Evolutionary conservation across 2,888 invertebrate species (phyloP), one percentile per base, ranked within the genome.

Genomic region (Abrostola tripartita): DNA sequence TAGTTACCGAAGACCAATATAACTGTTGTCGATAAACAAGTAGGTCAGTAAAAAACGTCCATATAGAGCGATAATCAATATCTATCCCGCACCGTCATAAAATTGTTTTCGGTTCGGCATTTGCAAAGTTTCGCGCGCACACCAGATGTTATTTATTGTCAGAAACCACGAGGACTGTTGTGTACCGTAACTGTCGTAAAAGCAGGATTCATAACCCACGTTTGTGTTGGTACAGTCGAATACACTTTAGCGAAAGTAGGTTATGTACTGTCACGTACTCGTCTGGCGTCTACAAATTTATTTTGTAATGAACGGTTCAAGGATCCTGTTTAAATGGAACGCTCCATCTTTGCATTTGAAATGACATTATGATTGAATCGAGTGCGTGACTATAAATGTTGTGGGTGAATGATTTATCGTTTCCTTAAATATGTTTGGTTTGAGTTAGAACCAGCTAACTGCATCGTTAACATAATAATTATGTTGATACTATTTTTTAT

Each of bases 141-240:
- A 74, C 68, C 81, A 82, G 82, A 76, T 81, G 83, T 78, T 82
- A 82, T 84, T 84, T 84, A 85, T 81, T 74, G 76, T 68, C 52
- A 38, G 62, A 71, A 76, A 69, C 81, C 78, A 77, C 74, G 71
- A 76, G 78, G 63, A 69, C 69, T 64, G 38, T 59, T 60, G 70
- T 73, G 66, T 68, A 77, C 74, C 68, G 44, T 71, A 74, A 79
- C 72, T 79, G 74, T 84, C 84, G 83, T 84, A 84, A 85, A 85
- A 76, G 74, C 73, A 69, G 75, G 78, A 79, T 81, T 80, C 82
- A 74, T 78, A 80, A 70, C 76, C 73, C 69, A 79, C 81, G 79
- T 81, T 78, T 78, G 72, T 70, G 71, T 70, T 70, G 71, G 63
- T 71, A 65, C 69, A 66, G 66, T 68, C 63, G 52, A 53, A 61